These are phyloP conservation scores for Alectura lathami DNA, from an alignment of 2,113 vertebrate species.

Conservation along the genomic window DNA sequence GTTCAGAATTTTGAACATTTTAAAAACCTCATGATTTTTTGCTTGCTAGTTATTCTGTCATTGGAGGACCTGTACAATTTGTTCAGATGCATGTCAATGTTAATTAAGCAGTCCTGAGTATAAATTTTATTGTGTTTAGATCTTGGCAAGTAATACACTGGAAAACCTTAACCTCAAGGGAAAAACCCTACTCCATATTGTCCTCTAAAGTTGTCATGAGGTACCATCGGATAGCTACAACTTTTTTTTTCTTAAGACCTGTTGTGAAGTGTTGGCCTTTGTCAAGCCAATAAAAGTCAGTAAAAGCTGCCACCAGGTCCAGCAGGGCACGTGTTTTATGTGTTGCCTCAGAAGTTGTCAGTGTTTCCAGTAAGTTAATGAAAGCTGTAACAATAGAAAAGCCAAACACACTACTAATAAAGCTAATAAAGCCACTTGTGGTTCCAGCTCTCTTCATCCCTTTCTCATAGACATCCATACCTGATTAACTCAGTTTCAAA, in stretches of 20 bases:
- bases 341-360: not conserved
- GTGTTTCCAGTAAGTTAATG: not conserved
- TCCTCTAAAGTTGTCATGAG: not conserved
- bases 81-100: not conserved
- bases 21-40: not conserved
- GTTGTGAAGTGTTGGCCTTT: not conserved
- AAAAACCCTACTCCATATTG: not conserved
- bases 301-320: not conserved
- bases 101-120: not conserved
- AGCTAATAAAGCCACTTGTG: slow-evolving; percentile 41
- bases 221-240: not conserved
- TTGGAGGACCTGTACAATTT: not conserved
- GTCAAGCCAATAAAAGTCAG: not conserved
- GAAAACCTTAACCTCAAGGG: not conserved
- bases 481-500: slow-evolving; percentile 40
- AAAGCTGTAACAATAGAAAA: not conserved
- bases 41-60: not conserved
- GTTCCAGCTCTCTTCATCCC: not conserved
- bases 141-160: not conserved
- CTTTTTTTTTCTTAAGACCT: not conserved
- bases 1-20: not conserved
- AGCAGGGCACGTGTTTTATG: not conserved
- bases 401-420: slow-evolving; percentile 36
- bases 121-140: not conserved
- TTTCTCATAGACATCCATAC: not conserved